phyloP scores from a whole-genome alignment of 2,113 vertebrate genomes.

The Campylorhamphus procurvoides region DNA sequence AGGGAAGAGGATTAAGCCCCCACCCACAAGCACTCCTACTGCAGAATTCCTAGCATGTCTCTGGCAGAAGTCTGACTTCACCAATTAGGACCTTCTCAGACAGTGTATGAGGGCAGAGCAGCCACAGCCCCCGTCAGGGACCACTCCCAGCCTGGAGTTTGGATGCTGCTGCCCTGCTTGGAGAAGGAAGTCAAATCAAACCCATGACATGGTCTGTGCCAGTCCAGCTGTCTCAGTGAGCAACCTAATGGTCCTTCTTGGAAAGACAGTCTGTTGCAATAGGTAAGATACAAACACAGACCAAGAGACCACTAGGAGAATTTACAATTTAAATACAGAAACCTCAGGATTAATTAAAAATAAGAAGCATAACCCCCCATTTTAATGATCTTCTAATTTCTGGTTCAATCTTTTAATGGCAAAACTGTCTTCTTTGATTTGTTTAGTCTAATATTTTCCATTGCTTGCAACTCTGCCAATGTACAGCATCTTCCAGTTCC shows the following conservation, averaged over 20 bases:
- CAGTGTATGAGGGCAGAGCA: not conserved
- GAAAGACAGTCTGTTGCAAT: not conserved
- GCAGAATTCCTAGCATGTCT: not conserved
- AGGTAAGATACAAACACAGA: too few species aligned
- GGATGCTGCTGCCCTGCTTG: not conserved
- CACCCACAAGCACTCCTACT: not conserved
- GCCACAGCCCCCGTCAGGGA: not conserved
- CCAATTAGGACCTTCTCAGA: not conserved
- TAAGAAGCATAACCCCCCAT: not conserved
- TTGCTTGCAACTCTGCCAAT: not conserved
- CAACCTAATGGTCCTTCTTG: not conserved
- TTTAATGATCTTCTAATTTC: not conserved
- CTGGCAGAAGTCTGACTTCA: not conserved
- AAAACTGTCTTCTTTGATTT: not conserved
- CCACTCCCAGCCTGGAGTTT: not conserved
- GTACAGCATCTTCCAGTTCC: not conserved
- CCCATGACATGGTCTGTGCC: not conserved
- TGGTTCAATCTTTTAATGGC: not conserved
- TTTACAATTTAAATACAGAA: not conserved
- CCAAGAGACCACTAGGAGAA: not conserved
- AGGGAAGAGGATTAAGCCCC: not conserved
- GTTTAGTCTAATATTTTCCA: not conserved
- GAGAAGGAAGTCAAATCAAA: not conserved
- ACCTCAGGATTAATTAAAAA: not conserved
- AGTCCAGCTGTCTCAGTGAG: not conserved